Evolutionary conservation across 2,888 invertebrate species (phyloP).

Genomic region (Ophonus ardosiacus): DNA sequence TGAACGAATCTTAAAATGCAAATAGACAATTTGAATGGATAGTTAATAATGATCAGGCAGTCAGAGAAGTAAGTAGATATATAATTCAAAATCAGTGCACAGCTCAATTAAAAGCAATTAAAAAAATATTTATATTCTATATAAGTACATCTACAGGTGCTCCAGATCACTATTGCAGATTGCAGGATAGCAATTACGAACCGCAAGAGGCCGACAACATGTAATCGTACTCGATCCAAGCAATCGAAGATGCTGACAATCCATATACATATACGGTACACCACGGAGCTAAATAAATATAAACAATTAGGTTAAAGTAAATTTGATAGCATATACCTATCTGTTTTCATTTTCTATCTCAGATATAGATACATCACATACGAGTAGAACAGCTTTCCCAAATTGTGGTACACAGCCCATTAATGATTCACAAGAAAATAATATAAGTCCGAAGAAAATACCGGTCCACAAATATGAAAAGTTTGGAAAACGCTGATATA

Average conservation of each 20-base stretch:
- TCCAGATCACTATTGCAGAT: slow-evolving; percentile 53
- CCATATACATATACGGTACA: background rate
- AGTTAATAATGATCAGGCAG: slow-evolving; percentile 44
- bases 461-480: too few species aligned
- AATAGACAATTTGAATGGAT: slow-evolving; percentile 54
- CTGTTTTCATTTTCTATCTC: too few species aligned
- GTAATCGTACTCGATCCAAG: background rate
- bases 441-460: too few species aligned
- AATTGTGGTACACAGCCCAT: too few species aligned
- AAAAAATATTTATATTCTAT: slow-evolving; percentile 64
- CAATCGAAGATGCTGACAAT: background rate
- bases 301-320: too few species aligned
- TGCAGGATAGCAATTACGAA: slow-evolving; percentile 52
- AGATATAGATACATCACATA: too few species aligned
- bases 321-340: too few species aligned
- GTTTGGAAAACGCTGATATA: too few species aligned
- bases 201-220: background rate
- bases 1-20: slow-evolving; percentile 50
- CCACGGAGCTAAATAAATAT: background rate
- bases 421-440: too few species aligned
- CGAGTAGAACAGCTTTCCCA: too few species aligned
- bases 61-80: slow-evolving; percentile 50
- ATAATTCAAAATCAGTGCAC: slow-evolving; percentile 62
- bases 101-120: slow-evolving; percentile 62
- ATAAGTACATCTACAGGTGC: slow-evolving; percentile 62